Percentiles rank a stretch among this genome's conserved stretches.
Conservation (phyloP, 1,140 invertebrate species). For the Bombus sibiricus region DNA sequence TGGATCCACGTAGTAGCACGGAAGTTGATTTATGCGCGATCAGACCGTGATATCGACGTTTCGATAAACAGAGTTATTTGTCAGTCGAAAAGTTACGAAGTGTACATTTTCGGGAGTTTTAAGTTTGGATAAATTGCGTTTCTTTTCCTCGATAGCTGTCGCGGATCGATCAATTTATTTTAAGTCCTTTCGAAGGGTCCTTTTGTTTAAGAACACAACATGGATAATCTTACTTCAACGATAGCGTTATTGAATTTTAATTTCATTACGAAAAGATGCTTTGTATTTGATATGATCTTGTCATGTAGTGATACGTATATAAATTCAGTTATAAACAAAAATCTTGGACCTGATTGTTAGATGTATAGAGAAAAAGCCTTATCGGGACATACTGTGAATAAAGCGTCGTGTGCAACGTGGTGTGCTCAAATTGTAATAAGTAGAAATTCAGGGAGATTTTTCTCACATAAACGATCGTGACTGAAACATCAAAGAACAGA, state of each 20-base stretch:
- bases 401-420: neutral
- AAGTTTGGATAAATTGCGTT: neutral
- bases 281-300: neutral
- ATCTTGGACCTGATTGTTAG: neutral
- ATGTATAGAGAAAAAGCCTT: neutral
- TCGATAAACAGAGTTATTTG: conserved; percentile 34
- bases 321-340: neutral
- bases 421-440: neutral
- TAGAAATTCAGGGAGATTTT: no score
- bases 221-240: no score
- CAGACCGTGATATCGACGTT: neutral
- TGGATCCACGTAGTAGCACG: no score
- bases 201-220: no score
- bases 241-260: neutral
- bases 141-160: neutral
- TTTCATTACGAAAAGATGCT: neutral
- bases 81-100: neutral
- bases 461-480: no score
- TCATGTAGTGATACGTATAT: neutral
- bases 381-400: neutral
- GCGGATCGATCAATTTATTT: neutral
- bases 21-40: conserved; percentile 15
- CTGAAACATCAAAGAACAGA: no score
- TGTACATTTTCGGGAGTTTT: no score
- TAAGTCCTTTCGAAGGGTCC: no score